Conservation (phyloP, 2,888 invertebrate species). For the Tetropium fuscum region DNA sequence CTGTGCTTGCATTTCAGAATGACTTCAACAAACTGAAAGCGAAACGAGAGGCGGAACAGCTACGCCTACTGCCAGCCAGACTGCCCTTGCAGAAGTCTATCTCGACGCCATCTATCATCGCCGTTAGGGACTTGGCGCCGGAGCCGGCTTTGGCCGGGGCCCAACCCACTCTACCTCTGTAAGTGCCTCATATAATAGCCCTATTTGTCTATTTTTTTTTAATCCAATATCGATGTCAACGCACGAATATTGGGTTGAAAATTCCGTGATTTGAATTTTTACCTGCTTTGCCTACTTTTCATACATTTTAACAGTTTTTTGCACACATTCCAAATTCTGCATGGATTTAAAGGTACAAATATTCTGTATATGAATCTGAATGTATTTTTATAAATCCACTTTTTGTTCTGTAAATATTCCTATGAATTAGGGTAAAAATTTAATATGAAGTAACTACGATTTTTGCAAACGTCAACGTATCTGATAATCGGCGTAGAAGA, state of each 20-base stretch:
- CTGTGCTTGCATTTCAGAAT: constrained; percentile 73
- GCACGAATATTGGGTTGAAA: constrained; percentile 5
- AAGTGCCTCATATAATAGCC: constrained; percentile 62
- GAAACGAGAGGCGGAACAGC: constrained; percentile 70
- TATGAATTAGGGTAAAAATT: constrained; percentile 23
- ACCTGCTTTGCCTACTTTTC: constrained; percentile 18
- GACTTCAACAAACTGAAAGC: constrained; percentile 79
- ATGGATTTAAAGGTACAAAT: constrained; percentile 15
- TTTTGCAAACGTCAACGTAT: constrained; percentile 13
- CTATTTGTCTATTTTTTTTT: constrained; percentile 1
- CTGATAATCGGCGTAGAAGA: neutral
- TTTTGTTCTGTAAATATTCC: constrained; percentile 20
- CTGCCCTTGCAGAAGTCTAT: constrained; percentile 90
- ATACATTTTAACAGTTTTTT: constrained; percentile 12
- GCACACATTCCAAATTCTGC: constrained; percentile 24
- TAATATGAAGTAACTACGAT: constrained; percentile 8
- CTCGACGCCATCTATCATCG: constrained; percentile 90
- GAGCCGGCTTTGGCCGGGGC: constrained; percentile 68
- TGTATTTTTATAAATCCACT: constrained; percentile 10
- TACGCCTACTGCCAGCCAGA: constrained; percentile 72
- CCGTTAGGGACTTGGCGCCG: constrained; percentile 72
- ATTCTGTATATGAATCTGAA: constrained; percentile 4
- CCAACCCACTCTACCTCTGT: constrained; percentile 71
- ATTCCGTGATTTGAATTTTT: constrained; percentile 16
- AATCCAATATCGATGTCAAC: constrained; percentile 10